Base-by-base conservation (phyloP, 2,888 invertebrate species). In the Gymnocheta viridis region DNA sequence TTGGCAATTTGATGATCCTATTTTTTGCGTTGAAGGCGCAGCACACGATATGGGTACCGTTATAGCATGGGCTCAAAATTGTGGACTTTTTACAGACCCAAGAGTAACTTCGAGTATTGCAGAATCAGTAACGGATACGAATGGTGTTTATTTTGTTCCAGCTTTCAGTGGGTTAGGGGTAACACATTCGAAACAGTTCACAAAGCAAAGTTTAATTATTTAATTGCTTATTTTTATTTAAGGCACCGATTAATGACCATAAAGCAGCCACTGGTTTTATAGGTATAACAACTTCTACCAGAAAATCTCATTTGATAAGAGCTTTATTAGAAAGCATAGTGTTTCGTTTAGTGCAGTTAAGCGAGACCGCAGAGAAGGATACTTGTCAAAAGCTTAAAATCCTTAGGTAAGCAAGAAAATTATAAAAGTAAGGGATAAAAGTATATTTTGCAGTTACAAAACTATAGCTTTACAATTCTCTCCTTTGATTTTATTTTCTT, bases 241-340 rank as follows among this genome's bases (percentile, higher is more conserved):
- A 98, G 97, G 96, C 97, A 0, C 98, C 98, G 0, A 95, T 98
- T 86, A 97, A 97, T 91, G 97, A 98, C 91, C 94, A 95, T 85
- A 93, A 94, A 12, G 98, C 98, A 0, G 96, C 96, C 0, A 95
- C 96, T 0, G 97, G 96, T 19, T 97, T 98, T 90, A 93, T 98
- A 41, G 92, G 92, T 27, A 89, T 94, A 47, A 93, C 92, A 85
- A 94, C 96, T 0, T 95, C 95, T 0, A 96, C 97, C 0, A 94
- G 91, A 0, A 96, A 94, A 86, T 94, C 94, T n/a, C 97, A 98
- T 88, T 91, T 98, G 86, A 94, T 97, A 2, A 94, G 98, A 35
- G 96, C 98, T 0, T 93, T 98, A 64, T 92, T 98, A 19, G 98
- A 98, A 92, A 96, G 97, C 80, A 94, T 98, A 10, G 96, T 95